Evolutionary conservation across 2,888 invertebrate genomes (phyloP).

Genomic region (Lochmaea crataegi): DNA sequence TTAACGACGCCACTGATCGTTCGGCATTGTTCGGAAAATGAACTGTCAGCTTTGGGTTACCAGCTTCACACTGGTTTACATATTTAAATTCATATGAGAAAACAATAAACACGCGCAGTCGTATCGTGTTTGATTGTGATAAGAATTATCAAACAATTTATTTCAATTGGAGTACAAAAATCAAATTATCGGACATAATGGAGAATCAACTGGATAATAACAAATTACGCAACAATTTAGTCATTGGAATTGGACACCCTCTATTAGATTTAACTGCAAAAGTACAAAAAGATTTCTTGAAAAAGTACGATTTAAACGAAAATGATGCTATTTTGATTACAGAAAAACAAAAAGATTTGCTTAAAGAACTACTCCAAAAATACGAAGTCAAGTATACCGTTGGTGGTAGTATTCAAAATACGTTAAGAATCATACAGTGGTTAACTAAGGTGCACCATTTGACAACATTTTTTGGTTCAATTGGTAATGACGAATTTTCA

Average conservation of each 20-base stretch:
- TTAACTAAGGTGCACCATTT: slow-evolving; percentile 82
- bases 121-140: background rate
- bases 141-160: background rate
- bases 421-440: slow-evolving; percentile 95
- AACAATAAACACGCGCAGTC: background rate
- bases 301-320: slow-evolving; percentile 87
- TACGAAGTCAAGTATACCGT: slow-evolving; percentile 90
- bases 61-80: no score
- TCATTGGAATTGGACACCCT: slow-evolving; percentile 97
- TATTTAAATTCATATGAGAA: background rate
- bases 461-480: slow-evolving; percentile 92
- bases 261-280: slow-evolving; percentile 91
- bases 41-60: no score
- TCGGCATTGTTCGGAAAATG: no score
- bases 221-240: slow-evolving; percentile 70
- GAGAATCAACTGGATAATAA: background rate
- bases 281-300: slow-evolving; percentile 81
- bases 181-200: background rate
- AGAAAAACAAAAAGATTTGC: slow-evolving; percentile 88
- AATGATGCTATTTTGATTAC: slow-evolving; percentile 96
- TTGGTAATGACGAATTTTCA: slow-evolving; percentile 91
- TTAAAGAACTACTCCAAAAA: slow-evolving; percentile 82
- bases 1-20: no score
- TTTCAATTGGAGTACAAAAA: background rate
- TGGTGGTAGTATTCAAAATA: slow-evolving; percentile 86